Base-by-base conservation (phyloP, 2,797 vertebrate genomes). In the Gouania willdenowi region DNA sequence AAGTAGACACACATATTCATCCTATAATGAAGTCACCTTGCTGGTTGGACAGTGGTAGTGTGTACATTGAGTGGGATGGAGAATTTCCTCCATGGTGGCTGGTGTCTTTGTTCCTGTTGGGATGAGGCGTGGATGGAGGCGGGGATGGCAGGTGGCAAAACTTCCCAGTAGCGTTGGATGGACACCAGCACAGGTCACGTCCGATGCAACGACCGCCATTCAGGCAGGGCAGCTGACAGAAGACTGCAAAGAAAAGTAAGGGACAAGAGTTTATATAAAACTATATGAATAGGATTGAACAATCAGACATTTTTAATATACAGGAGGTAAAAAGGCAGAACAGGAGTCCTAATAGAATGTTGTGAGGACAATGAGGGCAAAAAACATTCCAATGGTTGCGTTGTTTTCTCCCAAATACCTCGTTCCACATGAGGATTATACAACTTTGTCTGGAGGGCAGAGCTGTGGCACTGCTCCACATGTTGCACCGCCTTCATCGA, bases 141-240 rank as follows among this genome's bases (percentile, higher is more conserved):
- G 79, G 89, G 18, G 34, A 53, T 0, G 92, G 90, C 54, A 98
- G 77, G 60, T 98, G 95, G 63, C 95, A 98, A 74, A 98, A 98
- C 79, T 95, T 96, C 26, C 95, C 95, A 0, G 94, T 97, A 35
- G 94, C 92, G 74, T 95, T 97, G 45, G 91, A 85, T 0, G 94
- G 94, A 69, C 95, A 98, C 92, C 91, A 91, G 76, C 95, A 98
- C 39, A 90, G 80, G 0, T 98, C 91, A 50, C 94, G 87, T 46
- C 93, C 94, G 3, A 95, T 87, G 6, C 95, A 97, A 25, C 90
- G 90, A 15, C 95, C 95, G 40, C 95, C 95, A 0, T 89, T 97
- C 45, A 91, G 86, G 75, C 95, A 98, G n/a, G 93, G 92, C 43
- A 98, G 92, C 86, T 97, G 94, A 85, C 95, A 98, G 78, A 98